Conservation (phyloP, 2,113 vertebrate genomes). For the Emydocephalus ijimae region DNA sequence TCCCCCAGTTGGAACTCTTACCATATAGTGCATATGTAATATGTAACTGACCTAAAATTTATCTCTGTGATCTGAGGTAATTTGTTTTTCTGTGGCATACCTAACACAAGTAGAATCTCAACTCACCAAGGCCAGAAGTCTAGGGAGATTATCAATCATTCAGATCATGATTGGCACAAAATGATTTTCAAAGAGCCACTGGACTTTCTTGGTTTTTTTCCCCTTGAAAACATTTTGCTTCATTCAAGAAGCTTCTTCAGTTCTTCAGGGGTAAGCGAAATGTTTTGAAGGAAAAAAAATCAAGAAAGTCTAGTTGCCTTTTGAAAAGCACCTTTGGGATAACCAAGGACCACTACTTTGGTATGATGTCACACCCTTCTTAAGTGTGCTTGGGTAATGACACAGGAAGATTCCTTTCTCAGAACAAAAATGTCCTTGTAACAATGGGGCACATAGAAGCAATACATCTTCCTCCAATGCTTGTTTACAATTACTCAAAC, state of each 20-base stretch:
- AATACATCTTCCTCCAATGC: neutral
- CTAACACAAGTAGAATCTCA: neutral
- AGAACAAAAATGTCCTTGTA: neutral
- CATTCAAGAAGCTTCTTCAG: neutral
- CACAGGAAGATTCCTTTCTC: neutral
- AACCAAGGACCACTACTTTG: neutral
- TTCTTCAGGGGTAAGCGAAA: neutral
- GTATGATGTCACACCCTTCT: neutral
- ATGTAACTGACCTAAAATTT: neutral
- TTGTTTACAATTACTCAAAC: neutral
- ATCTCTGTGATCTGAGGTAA: neutral
- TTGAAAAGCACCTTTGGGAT: neutral
- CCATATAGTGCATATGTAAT: neutral
- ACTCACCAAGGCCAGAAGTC: neutral
- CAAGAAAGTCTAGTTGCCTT: neutral
- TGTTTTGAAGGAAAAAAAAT: neutral
- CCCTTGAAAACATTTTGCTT: neutral
- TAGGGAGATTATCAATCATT: neutral
- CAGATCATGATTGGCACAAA: neutral
- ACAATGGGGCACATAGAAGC: neutral
- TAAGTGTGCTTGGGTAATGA: neutral
- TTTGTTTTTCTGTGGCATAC: neutral
- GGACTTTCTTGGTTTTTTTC: neutral
- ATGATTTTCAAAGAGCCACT: neutral
- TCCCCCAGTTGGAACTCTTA: neutral